These are phyloP conservation scores for Limnephilus auricula DNA, from an alignment of 2,888 invertebrate genomes.

Conservation along the genomic window DNA sequence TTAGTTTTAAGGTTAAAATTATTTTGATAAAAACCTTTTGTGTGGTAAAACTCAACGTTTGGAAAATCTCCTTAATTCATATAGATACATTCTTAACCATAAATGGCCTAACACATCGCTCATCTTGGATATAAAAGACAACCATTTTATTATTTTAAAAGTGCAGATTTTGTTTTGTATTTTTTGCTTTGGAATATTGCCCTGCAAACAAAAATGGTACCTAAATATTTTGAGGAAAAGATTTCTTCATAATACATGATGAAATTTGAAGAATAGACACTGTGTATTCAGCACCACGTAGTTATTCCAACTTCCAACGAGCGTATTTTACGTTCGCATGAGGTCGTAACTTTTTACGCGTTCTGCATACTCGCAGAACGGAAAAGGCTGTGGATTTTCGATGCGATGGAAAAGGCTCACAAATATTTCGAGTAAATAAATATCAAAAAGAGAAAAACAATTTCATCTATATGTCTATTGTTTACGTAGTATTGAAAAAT, in stretches of 20 bases:
- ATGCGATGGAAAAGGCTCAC: background rate
- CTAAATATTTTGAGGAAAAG: background rate
- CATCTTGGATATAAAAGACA: background rate
- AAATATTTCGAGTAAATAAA: background rate
- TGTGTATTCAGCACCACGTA: constrained; percentile 39
- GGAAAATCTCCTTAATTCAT: background rate
- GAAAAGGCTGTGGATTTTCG: background rate
- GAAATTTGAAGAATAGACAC: constrained; percentile 42
- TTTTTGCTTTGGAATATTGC: background rate
- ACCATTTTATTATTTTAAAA: background rate
- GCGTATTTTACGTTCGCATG: constrained; percentile 27
- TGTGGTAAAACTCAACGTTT: background rate
- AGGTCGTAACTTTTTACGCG: constrained; percentile 39
- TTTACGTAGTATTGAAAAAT: too few species aligned
- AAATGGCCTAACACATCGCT: background rate
- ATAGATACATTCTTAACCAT: background rate
- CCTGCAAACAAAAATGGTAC: background rate
- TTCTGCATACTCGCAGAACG: constrained; percentile 22
- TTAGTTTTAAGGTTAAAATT: too few species aligned
- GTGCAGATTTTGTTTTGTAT: background rate
- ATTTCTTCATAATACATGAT: constrained; percentile 30
- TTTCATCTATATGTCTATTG: too few species aligned
- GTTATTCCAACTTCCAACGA: constrained; percentile 15
- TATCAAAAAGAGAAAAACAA: too few species aligned
- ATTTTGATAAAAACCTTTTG: too few species aligned